Conservation (phyloP, 1,140 invertebrate species). For the Acromyrmex charruanus region DNA sequence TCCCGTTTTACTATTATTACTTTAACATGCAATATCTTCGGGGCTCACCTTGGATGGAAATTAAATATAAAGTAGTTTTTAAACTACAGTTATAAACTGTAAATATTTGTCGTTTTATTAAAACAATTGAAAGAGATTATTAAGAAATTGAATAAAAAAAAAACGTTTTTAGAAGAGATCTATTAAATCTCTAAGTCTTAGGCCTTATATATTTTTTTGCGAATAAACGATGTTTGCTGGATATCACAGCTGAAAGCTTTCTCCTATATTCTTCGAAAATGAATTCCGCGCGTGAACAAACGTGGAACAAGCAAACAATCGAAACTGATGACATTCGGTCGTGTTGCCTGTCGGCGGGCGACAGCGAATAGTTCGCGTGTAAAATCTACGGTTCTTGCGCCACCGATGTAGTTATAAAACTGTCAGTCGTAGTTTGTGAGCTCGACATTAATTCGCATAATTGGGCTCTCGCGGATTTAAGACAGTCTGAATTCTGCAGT, state of each 20-base stretch:
- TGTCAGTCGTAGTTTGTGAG: slow-evolving; percentile 62
- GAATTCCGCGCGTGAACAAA: slow-evolving; percentile 28
- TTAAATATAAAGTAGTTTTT: background rate
- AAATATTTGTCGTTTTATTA: background rate
- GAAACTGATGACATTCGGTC: slow-evolving; percentile 57
- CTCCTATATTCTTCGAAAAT: slow-evolving; percentile 15
- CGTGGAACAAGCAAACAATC: slow-evolving; percentile 39
- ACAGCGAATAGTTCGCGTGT: slow-evolving; percentile 26
- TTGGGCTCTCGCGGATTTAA: slow-evolving; percentile 64
- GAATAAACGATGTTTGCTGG: background rate
- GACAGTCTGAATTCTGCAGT: slow-evolving; percentile 13
- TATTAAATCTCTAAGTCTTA: background rate
- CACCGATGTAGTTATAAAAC: slow-evolving; percentile 28
- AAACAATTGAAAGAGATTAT: background rate
- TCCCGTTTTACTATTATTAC: background rate
- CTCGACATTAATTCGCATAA: slow-evolving; percentile 73
- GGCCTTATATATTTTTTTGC: background rate
- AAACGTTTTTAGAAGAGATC: background rate
- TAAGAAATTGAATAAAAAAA: background rate
- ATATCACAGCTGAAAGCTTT: slow-evolving; percentile 3
- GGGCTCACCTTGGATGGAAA: slow-evolving; percentile 14
- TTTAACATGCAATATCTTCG: slow-evolving; percentile 39
- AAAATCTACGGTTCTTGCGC: slow-evolving; percentile 41
- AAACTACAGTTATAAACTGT: background rate
- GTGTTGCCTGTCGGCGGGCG: slow-evolving; percentile 31